A percentile compares a stretch with the other conserved stretches of the same genome.
Evolutionary conservation across 2,888 invertebrate species (phyloP).

Genomic region (Callimorpha dominula): DNA sequence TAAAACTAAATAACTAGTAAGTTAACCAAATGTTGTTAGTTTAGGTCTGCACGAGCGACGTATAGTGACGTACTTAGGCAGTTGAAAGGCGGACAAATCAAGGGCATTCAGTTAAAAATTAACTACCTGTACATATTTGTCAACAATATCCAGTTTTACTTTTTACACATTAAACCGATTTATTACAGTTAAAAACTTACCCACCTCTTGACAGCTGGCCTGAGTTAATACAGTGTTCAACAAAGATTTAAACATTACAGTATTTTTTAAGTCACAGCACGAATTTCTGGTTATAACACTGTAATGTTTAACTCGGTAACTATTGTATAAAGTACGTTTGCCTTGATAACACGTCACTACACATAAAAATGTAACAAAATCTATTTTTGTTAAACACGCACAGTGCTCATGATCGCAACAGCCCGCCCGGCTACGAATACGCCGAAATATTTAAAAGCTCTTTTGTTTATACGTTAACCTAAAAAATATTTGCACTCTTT

Average conservation of each 20-base stretch:
- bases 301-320: slow-evolving; percentile 65
- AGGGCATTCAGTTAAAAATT: slow-evolving; percentile 64
- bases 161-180: slow-evolving; percentile 31
- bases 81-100: slow-evolving; percentile 80
- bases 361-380: slow-evolving; percentile 80
- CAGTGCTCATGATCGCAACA: slow-evolving; percentile 74
- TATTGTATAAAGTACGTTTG: slow-evolving; percentile 71
- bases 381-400: slow-evolving; percentile 84
- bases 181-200: slow-evolving; percentile 85
- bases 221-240: slow-evolving; percentile 87
- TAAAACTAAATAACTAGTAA: slow-evolving; percentile 15
- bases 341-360: slow-evolving; percentile 79
- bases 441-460: slow-evolving; percentile 49
- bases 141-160: slow-evolving; percentile 27
- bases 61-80: slow-evolving; percentile 62
- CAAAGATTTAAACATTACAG: slow-evolving; percentile 89
- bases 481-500: slow-evolving; percentile 39
- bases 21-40: slow-evolving; percentile 39
- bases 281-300: slow-evolving; percentile 65
- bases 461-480: slow-evolving; percentile 39
- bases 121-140: slow-evolving; percentile 20
- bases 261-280: slow-evolving; percentile 73
- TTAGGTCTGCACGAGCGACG: slow-evolving; percentile 53
- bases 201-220: slow-evolving; percentile 92
- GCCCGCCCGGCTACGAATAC: slow-evolving; percentile 70